Base-by-base conservation (phyloP, 1,140 invertebrate genomes). In the Drosophila serrata region DNA sequence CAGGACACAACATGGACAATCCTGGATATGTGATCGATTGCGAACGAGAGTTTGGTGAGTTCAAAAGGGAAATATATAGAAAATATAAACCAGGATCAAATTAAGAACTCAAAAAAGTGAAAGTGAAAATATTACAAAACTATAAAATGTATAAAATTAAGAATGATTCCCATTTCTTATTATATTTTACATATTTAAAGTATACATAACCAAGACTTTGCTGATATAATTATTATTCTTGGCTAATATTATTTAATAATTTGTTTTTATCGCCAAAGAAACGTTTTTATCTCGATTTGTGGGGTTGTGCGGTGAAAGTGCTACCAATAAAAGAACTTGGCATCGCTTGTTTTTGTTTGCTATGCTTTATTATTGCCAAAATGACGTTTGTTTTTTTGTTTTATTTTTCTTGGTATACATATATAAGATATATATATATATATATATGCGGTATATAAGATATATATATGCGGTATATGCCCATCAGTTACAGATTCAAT, bases 341-440 rank as follows among this genome's bases (percentile, higher is more conserved):
- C 24, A 29, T 40, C 27, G 37, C 61, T 82, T 74, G 33, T 57
- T 60, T 74, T 75, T 45, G 39, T 70, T 82, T 80, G 76, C 76
- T 88, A 88, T 80, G 76, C 76, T 88, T 88, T 87, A 84, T 87
- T 87, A 88, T 88, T 87, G 75, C 82, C 82, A 87, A 86, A 86
- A 87, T 87, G 82, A 87, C 68, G 49, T 81, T 75, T 63, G 22
- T 62, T 55, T 57, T 75, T 60, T 55, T 57, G 73, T 61, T 62
- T 55, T 57, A 73, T 60, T 55, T 57, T 75, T 61, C 19, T 76
- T 64, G 65, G 58, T 63, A 64, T 78, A 78, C 53, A 78, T 72
- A 78, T 77, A 62, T 76, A 65, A 63, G 69, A 65, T 73, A 74
- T 53, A 53, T 49, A 31, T 48, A 48, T 49, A 51, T 35, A 22